These are phyloP conservation scores for Sinocyclocheilus anophthalmus DNA, from an alignment of 2,113 vertebrate species.

Conservation along the genomic window DNA sequence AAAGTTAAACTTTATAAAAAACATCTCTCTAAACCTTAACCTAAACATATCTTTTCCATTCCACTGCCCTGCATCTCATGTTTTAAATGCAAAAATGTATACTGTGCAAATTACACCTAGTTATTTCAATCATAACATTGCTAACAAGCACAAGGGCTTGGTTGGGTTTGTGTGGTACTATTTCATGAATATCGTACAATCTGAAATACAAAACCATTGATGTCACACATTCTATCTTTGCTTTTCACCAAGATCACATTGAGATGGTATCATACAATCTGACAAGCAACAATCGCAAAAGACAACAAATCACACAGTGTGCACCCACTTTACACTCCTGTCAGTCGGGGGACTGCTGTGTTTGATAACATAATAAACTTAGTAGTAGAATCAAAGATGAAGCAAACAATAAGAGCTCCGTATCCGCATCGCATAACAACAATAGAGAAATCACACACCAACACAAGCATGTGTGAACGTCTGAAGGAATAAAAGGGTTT, in stretches of 20 bases:
- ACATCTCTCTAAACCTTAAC: too few relatives aligned
- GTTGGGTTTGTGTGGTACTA: background rate
- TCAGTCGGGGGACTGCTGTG: constrained; percentile 20
- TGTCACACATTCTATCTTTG: background rate
- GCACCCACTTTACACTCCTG: background rate
- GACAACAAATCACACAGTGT: background rate
- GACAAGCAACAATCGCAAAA: constrained; percentile 12
- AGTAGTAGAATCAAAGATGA: constrained; percentile 1
- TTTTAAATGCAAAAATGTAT: background rate
- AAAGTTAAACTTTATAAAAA: too few relatives aligned
- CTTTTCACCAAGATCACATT: background rate
- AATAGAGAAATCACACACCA: constrained; percentile 11
- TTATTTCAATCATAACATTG: background rate
- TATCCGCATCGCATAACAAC: constrained; percentile 13
- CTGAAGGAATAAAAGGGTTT: background rate
- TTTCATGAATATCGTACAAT: background rate
- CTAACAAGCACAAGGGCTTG: background rate
- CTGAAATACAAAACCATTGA: background rate
- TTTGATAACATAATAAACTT: constrained; percentile 44
- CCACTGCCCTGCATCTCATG: background rate
- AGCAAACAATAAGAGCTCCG: constrained; percentile 34
- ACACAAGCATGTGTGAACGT: background rate
- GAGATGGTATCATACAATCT: background rate
- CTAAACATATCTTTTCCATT: background rate
- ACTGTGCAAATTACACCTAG: background rate